These are phyloP conservation scores for Scolopax bukidnonensis DNA, from an alignment of 2,797 vertebrate species.

Conservation along the genomic window DNA sequence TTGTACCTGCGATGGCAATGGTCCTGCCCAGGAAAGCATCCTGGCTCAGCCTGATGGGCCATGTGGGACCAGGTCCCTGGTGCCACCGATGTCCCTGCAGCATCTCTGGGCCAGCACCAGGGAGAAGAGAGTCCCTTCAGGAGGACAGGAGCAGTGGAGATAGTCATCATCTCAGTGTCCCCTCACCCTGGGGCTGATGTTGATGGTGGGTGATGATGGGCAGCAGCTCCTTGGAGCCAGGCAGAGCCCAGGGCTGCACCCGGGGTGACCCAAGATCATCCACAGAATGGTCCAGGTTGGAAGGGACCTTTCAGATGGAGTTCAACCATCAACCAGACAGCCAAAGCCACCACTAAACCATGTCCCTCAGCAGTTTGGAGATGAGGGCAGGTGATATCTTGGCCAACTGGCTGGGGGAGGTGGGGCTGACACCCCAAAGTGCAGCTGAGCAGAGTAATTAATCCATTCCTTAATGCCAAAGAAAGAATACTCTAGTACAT, in stretches of 20 bases:
- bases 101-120: rapidly evolving
- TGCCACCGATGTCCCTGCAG: neutral
- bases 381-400: neutral
- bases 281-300: neutral
- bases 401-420: neutral
- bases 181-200: neutral
- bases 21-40: neutral
- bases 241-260: neutral
- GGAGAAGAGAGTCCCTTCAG: neutral
- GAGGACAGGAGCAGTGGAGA: neutral
- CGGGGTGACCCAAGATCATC: rapidly evolving
- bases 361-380: neutral
- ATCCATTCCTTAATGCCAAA: neutral
- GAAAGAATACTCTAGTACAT: neutral
- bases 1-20: rapidly evolving
- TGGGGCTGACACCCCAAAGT: neutral
- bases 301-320: neutral
- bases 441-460: neutral
- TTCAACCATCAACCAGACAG: neutral
- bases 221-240: neutral
- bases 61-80: neutral
- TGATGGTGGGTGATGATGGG: neutral
- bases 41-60: rapidly evolving
- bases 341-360: neutral
- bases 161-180: rapidly evolving